Conservation (phyloP, 2,797 vertebrate species). For the Rhynchotus rufescens region DNA sequence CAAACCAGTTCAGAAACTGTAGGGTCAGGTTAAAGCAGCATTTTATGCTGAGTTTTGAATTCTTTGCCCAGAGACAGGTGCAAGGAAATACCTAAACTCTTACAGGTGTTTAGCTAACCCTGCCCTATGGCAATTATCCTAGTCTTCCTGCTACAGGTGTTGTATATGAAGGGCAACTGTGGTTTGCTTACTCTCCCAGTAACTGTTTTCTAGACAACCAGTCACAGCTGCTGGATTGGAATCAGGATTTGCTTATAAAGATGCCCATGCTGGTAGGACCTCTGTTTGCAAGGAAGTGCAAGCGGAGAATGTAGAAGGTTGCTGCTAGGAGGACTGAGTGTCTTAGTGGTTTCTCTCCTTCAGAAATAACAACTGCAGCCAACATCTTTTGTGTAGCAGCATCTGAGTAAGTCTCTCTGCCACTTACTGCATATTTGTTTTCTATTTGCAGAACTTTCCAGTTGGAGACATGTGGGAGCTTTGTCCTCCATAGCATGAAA, state of each 20-base stretch:
- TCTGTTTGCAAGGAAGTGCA: neutral
- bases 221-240: neutral
- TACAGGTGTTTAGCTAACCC: neutral
- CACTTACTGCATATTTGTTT: neutral
- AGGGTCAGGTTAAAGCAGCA: neutral
- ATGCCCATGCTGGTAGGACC: neutral
- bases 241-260: neutral
- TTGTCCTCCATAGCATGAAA: conserved; percentile 20
- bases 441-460: conserved; percentile 28
- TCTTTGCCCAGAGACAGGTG: neutral
- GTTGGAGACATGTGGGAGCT: neutral
- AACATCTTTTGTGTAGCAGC: neutral
- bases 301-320: neutral
- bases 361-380: neutral
- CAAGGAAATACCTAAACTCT: neutral
- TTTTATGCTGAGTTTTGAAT: neutral
- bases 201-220: neutral
- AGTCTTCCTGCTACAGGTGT: neutral
- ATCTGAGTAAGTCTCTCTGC: conserved; percentile 12
- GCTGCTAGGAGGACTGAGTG: conserved; percentile 25
- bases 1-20: neutral
- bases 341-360: conserved; percentile 2
- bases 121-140: neutral
- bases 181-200: neutral
- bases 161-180: neutral